Conservation (phyloP, 2,113 vertebrate species). For the Mohoua ochrocephala region DNA sequence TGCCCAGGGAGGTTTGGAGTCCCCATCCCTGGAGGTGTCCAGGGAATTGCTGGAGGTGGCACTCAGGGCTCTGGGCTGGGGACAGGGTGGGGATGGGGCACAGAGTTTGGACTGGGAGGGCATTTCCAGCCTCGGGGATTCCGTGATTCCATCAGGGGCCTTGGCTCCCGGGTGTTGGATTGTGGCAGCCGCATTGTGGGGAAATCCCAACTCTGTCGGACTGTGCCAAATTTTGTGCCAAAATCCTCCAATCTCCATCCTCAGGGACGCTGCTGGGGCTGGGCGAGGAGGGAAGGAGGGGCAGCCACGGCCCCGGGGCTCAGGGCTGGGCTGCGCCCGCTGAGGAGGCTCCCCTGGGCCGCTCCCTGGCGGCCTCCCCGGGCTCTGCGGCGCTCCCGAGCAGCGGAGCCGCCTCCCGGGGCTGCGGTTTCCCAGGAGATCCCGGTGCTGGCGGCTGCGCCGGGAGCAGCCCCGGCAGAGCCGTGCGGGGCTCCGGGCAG, state of each 20-base stretch:
- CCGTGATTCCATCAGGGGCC: neutral
- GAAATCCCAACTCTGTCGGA: neutral
- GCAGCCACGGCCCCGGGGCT: neutral
- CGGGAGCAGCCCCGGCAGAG: neutral
- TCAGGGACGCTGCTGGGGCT: neutral
- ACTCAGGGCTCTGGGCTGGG: neutral
- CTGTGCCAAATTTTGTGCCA: neutral
- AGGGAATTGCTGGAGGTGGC: neutral
- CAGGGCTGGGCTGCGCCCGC: neutral
- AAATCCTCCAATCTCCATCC: neutral
- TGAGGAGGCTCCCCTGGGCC: neutral
- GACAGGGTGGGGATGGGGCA: accelerated
- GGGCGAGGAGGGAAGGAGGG: neutral
- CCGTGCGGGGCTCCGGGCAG: neutral
- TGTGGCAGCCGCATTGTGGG: neutral
- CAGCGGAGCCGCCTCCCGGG: neutral
- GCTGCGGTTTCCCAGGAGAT: neutral
- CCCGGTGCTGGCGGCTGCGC: too few relatives aligned
- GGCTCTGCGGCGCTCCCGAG: neutral
- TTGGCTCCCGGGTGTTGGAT: neutral
- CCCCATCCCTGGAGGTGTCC: neutral
- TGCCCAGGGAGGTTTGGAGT: neutral
- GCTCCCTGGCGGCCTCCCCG: neutral
- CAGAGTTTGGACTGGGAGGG: too few relatives aligned
- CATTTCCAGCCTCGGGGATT: neutral